Evolutionary conservation across 2,797 vertebrate species (phyloP).

Genomic region (Perodicticus potto): DNA sequence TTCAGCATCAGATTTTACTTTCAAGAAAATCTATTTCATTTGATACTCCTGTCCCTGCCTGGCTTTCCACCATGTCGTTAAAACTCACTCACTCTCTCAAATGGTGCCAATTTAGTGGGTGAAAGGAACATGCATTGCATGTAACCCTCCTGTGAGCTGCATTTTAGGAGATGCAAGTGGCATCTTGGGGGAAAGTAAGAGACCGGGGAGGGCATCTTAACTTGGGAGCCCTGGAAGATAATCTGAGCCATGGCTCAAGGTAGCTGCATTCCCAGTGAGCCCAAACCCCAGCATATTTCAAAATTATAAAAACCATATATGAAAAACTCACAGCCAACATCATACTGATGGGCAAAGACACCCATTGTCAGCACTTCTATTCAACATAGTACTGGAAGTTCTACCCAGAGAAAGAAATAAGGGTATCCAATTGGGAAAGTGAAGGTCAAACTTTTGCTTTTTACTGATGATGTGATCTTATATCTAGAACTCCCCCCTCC

Average conservation of each 20-base stretch:
- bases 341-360: not conserved
- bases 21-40: not conserved
- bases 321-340: not conserved
- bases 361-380: not conserved
- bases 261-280: not conserved
- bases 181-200: not conserved
- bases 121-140: rapidly evolving
- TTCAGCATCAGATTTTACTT: not conserved
- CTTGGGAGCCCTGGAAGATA: not conserved
- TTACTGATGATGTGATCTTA: not conserved
- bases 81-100: not conserved
- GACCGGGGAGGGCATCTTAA: not conserved
- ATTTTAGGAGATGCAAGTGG: not conserved
- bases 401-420: not conserved
- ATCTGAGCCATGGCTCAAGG: rapidly evolving
- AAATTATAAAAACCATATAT: not conserved
- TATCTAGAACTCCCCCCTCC: not conserved
- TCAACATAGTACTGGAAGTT: not conserved
- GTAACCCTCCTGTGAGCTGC: not conserved
- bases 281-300: not conserved
- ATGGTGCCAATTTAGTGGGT: rapidly evolving
- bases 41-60: rapidly evolving
- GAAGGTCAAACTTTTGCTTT: not conserved
- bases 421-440: not conserved
- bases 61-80: rapidly evolving